These are phyloP conservation scores for Copsychus sechellarum DNA, from an alignment of 2,113 vertebrate genomes.

Conservation along the genomic window DNA sequence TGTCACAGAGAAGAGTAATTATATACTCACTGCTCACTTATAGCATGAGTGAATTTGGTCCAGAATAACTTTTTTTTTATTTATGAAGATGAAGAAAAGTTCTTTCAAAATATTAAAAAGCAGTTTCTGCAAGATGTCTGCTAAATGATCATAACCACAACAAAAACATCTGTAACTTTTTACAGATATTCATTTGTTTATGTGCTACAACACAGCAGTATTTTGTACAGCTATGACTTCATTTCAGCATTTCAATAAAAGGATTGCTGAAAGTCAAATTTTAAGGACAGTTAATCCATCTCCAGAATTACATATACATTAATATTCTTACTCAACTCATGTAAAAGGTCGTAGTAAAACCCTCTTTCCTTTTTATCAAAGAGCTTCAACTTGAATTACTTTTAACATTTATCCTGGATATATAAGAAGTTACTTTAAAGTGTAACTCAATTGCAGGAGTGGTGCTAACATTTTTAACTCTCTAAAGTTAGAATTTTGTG, in stretches of 20 bases:
- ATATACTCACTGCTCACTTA: background rate
- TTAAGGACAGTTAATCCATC: conserved; percentile 4
- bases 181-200: background rate
- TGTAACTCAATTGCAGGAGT: background rate
- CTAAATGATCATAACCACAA: background rate
- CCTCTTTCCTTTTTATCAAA: background rate
- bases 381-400: background rate
- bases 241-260: background rate
- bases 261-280: background rate
- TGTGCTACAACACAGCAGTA: background rate
- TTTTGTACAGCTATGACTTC: background rate
- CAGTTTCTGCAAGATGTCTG: background rate
- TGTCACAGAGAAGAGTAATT: background rate
- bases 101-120: background rate
- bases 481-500: background rate
- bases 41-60: background rate
- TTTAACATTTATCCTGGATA: background rate
- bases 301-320: background rate
- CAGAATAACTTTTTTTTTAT: background rate
- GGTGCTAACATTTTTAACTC: background rate
- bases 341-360: background rate
- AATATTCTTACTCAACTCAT: background rate
- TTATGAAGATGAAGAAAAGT: background rate
- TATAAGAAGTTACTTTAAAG: background rate
- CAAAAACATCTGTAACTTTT: background rate